Evolutionary conservation across 2,113 vertebrate genomes (phyloP), one percentile per base, ranked within the genome.

Genomic region (Pardalotus punctatus): DNA sequence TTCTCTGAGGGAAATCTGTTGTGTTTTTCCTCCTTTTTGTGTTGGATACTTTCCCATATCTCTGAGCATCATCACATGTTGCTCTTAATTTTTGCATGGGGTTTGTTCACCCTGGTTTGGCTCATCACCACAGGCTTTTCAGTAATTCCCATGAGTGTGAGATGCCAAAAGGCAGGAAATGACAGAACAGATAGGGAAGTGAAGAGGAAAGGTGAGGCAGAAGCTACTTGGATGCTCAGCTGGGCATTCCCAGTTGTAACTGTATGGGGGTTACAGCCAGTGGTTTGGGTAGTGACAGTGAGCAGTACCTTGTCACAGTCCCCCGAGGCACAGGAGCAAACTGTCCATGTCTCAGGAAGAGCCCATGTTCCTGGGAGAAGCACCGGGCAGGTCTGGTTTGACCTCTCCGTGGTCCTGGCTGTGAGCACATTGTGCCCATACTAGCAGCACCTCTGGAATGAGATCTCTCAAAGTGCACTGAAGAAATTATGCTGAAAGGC

Each of bases 261-360:
- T 27, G 13, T 17, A 12, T 12, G 4, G 4, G n/a, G 51, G 31
- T 24, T 24, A 3, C 58, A 33, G 28, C 24, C 16, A 4, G 40
- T 7, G n/a, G 3, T 36, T 67, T 33, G 67, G 42, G 50, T 3
- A 2, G 62, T 2, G 31, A 5, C 0, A 2, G 36, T 1, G 3
- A 36, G 11, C 0, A 2, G 21, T 58, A 42, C 57, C 35, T 27
- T 9, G 19, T 33, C 43, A 4, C 1, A 0, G 36, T 6, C 25
- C 11, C 28, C 42, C 0, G 23, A 25, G 33, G 20, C 48, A 36
- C 18, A 1, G 0, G 4, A 69, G 56, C 50, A 21, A 38, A 9
- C 17, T 31, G 40, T 40, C 23, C 12, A 6, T 9, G 27, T 18
- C 40, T 27, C 0, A 0, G 38, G 35, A 36, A 47, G 12, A 47